phyloP scores from a whole-genome alignment of 2,113 vertebrate species.

The Hiodon tergisus region DNA sequence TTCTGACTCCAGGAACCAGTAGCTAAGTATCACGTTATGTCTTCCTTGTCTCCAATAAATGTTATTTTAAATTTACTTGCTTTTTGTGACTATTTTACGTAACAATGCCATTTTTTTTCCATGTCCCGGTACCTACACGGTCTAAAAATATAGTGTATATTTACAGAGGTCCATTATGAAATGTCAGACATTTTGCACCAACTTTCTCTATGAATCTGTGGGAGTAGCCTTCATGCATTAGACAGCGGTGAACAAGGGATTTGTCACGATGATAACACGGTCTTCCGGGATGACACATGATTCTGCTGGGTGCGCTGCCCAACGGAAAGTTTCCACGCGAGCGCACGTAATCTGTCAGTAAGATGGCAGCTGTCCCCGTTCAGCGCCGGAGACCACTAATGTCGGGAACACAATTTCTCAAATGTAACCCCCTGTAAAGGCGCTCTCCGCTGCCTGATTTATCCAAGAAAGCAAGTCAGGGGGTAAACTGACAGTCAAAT shows the following conservation, averaged over 20 bases:
- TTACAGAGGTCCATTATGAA: too few relatives aligned
- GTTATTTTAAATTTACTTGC: neutral
- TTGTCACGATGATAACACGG: conserved; percentile 23
- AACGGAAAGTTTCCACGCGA: neutral
- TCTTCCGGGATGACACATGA: conserved; percentile 21
- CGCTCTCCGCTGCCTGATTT: too few relatives aligned
- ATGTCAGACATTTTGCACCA: neutral
- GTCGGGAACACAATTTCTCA: neutral
- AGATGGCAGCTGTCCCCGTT: neutral
- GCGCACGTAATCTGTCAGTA: neutral
- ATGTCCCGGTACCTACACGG: too few relatives aligned
- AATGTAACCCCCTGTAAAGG: too few relatives aligned
- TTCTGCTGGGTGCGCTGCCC: conserved; percentile 15
- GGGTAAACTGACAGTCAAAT: too few relatives aligned
- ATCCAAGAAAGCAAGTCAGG: too few relatives aligned
- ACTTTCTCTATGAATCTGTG: neutral
- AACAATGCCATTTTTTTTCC: too few relatives aligned
- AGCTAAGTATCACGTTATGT: neutral
- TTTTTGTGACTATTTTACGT: too few relatives aligned
- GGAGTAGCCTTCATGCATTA: neutral
- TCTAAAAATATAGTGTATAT: too few relatives aligned
- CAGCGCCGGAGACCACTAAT: neutral
- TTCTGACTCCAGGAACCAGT: neutral
- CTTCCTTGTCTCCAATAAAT: neutral
- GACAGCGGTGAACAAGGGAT: conserved; percentile 14